Evolutionary conservation across 1,140 invertebrate species (phyloP), one percentile per base, ranked within the genome.

Genomic region (Drosophila azteca): DNA sequence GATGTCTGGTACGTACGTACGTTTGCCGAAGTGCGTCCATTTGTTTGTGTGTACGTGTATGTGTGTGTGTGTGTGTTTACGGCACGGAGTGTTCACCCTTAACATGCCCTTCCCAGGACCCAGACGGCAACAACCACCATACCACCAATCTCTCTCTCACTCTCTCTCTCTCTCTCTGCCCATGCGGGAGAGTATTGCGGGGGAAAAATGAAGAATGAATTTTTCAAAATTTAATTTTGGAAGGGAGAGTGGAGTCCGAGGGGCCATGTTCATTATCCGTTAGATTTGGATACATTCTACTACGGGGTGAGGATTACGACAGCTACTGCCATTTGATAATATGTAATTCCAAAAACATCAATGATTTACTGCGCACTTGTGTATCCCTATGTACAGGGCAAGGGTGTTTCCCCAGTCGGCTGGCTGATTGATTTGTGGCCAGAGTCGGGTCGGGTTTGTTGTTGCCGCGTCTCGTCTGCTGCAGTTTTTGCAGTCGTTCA

Each of bases 371-470:
- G 35, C 35, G 35, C 35, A 39, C 13, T 39, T 39, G 20, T 46
- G 35, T 22, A 39, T 51, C 41, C 9, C 70, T 61, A 51, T 66
- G 64, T 69, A 85, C 35, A 39, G 24, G 24, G 35, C 35, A 39
- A 39, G 81, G 82, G 81, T 85, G 78, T 85, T 85, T 67, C 62
- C 82, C 35, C 78, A 67, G 78, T 87, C 82, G 77, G 17, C 17
- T 20, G 35, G 70, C 68, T 71, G 76, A 87, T 85, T 85, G 81
- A 85, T 85, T 81, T 78, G 82, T 68, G 51, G 68, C 78, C 49
- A 63, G 66, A 55, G 59, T 22, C 51, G 39, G 11, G 59, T 22
- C 51, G 39, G 11, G 61, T 74, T 76, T 77, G 71, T 68, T 75
- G 77, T 63, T 48, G 48, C 50, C 46, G 61, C 48, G 46, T 31